Evolutionary conservation across 2,797 vertebrate species (phyloP).

Genomic region (Ambastaia sidthimunki): DNA sequence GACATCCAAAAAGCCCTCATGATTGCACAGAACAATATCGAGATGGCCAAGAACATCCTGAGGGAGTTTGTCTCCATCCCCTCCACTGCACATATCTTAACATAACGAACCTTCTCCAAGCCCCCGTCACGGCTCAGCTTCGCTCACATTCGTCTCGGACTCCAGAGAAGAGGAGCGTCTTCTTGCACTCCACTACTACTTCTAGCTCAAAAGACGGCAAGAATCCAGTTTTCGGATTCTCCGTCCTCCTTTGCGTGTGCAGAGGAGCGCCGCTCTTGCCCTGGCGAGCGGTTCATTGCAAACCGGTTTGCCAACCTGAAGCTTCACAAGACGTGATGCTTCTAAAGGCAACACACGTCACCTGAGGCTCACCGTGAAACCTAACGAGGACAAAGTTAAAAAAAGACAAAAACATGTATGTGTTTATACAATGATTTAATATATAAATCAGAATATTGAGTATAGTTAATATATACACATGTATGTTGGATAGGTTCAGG

Average conservation of each 20-base stretch:
- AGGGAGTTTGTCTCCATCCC: constrained; percentile 96
- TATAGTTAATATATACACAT: constrained; percentile 82
- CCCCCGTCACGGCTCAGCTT: constrained; percentile 44
- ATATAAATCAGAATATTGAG: constrained; percentile 82
- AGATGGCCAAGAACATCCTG: constrained; percentile 99
- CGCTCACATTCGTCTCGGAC: constrained; percentile 58
- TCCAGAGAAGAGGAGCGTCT: constrained; percentile 37
- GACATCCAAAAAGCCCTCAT: constrained; percentile 99
- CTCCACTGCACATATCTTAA: constrained; percentile 89
- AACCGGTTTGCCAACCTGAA: constrained; percentile 27
- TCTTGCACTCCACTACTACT: constrained; percentile 5
- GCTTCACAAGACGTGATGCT: constrained; percentile 1
- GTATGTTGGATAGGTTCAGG: constrained; percentile 67
- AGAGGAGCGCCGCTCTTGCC: background rate
- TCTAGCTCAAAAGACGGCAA: constrained; percentile 17
- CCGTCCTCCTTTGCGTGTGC: background rate
- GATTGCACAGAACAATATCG: constrained; percentile 98
- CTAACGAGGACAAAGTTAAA: constrained; percentile 73
- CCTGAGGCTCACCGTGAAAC: constrained; percentile 61
- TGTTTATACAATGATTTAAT: constrained; percentile 81
- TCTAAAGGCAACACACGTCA: constrained; percentile 46
- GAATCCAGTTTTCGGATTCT: constrained; percentile 24
- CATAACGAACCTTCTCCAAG: constrained; percentile 79
- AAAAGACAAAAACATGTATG: constrained; percentile 63
- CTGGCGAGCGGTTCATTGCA: constrained; percentile 8